Conservation (phyloP, 2,888 invertebrate genomes). For the Trimorus sp. region DNA sequence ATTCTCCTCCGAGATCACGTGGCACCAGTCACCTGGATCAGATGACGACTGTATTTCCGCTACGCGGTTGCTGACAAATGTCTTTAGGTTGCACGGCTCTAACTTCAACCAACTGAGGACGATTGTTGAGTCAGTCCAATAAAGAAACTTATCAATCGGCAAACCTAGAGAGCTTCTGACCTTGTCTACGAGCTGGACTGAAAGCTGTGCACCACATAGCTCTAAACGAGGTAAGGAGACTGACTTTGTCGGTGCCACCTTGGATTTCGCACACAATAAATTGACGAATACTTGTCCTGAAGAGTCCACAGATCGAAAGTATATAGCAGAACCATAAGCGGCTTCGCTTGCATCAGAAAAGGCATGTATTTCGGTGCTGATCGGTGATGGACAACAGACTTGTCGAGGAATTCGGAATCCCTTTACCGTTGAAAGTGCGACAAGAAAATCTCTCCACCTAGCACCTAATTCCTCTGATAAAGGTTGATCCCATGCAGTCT, state of each 20-base stretch:
- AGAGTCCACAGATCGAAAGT: slow-evolving; percentile 19
- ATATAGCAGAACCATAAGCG: slow-evolving; percentile 38
- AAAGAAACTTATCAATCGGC: slow-evolving; percentile 1
- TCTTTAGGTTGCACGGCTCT: background rate
- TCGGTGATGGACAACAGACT: slow-evolving; percentile 17
- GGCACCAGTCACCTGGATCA: background rate
- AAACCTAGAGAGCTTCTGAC: slow-evolving; percentile 30
- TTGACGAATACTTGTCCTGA: background rate
- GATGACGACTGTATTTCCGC: background rate
- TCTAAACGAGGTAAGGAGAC: slow-evolving; percentile 30
- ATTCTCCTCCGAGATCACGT: background rate
- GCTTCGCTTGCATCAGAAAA: slow-evolving; percentile 43
- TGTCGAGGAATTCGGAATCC: slow-evolving; percentile 50
- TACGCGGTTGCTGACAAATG: background rate
- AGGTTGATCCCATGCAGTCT: slow-evolving; percentile 36
- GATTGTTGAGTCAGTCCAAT: background rate
- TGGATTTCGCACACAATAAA: slow-evolving; percentile 49
- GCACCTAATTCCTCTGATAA: no score
- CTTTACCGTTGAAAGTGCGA: slow-evolving; percentile 44
- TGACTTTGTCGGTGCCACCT: slow-evolving; percentile 49
- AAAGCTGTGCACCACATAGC: slow-evolving; percentile 18
- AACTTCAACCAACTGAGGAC: background rate
- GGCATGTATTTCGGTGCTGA: slow-evolving; percentile 15
- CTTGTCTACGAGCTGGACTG: background rate
- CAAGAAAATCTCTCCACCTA: slow-evolving; percentile 55